These are phyloP conservation scores for Triplophysa rosa DNA, from an alignment of 2,113 vertebrate genomes.

Conservation along the genomic window DNA sequence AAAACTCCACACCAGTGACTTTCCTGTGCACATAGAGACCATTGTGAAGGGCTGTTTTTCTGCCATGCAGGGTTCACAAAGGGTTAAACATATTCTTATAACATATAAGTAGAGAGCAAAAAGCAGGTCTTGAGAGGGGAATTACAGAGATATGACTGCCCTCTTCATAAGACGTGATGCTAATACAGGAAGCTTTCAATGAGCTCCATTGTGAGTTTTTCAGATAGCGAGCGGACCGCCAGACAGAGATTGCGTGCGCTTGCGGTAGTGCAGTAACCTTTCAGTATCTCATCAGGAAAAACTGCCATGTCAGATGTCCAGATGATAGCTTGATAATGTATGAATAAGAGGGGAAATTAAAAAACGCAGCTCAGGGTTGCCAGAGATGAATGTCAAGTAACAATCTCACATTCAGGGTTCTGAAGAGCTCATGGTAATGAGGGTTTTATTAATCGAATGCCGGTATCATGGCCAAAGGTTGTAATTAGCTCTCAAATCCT, in stretches of 20 bases:
- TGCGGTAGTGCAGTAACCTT: constrained; percentile 22
- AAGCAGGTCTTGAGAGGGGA: constrained; percentile 18
- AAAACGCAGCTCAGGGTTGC: constrained; percentile 25
- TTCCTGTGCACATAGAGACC: background rate
- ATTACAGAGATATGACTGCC: constrained; percentile 13
- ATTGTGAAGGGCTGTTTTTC: constrained; percentile 3
- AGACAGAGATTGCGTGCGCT: constrained; percentile 29
- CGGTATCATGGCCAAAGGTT: background rate
- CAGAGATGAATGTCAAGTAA: constrained; percentile 15
- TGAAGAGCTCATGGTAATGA: background rate
- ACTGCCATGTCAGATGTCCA: constrained; percentile 61
- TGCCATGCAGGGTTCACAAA: background rate
- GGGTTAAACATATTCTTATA: constrained; percentile 34
- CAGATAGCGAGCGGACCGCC: constrained; percentile 53
- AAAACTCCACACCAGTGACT: background rate
- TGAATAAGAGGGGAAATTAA: constrained; percentile 33
- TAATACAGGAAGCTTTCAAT: constrained; percentile 37
- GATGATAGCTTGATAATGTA: constrained; percentile 57
- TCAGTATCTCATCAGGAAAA: constrained; percentile 46
- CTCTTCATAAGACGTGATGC: constrained; percentile 38
- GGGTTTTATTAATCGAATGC: constrained; percentile 9
- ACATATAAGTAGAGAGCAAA: constrained; percentile 52
- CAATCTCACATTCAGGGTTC: background rate
- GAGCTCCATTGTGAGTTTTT: constrained; percentile 59
- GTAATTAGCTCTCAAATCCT: background rate